Evolutionary conservation across 1,140 invertebrate genomes (phyloP).

Genomic region (Subanguina moxae): DNA sequence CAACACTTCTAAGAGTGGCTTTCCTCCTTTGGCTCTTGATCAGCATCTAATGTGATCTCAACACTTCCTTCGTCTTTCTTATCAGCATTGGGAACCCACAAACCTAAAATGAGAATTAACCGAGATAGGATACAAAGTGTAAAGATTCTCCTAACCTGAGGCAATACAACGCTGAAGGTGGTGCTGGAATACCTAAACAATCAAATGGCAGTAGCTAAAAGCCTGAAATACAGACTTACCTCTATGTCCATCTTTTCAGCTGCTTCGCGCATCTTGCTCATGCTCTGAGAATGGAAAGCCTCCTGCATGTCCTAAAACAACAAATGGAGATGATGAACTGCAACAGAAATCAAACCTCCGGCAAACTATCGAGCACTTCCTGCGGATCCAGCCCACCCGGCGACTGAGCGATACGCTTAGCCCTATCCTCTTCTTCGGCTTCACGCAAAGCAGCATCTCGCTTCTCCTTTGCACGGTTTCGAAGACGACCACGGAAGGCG

Average conservation of each 20-base stretch:
- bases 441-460: conserved; percentile 66
- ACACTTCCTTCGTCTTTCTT: conserved; percentile 55
- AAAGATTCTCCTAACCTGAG: conserved; percentile 84
- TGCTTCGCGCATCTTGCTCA: conserved; percentile 78
- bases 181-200: conserved; percentile 68
- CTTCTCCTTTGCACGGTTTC: conserved; percentile 79
- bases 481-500: conserved; percentile 70
- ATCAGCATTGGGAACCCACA: conserved; percentile 84
- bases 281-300: conserved; percentile 76
- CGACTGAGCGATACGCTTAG: conserved; percentile 72
- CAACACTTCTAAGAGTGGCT: no score
- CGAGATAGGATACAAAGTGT: no score
- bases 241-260: conserved; percentile 82
- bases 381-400: conserved; percentile 94
- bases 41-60: no score
- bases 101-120: conserved; percentile 62
- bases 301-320: conserved; percentile 65
- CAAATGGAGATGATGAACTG: no score
- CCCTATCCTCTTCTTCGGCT: conserved; percentile 69
- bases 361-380: conserved; percentile 90
- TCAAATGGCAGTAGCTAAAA: no score
- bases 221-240: no score
- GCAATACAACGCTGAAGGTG: conserved; percentile 97
- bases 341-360: conserved; percentile 64
- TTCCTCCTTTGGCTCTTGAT: no score